These are phyloP conservation scores for Phania funesta DNA, from an alignment of 2,888 invertebrate genomes.

Conservation along the genomic window DNA sequence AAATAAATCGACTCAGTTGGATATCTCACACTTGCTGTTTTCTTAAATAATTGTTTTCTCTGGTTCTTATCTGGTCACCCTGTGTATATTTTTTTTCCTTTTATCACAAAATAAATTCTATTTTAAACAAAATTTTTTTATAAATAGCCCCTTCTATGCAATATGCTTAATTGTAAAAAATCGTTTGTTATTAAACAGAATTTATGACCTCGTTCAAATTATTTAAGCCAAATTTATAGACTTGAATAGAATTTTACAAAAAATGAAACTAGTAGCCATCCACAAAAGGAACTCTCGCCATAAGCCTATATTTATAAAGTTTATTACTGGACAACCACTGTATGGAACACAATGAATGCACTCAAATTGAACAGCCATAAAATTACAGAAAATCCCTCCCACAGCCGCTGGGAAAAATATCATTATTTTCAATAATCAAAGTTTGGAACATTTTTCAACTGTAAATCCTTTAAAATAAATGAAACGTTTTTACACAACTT, in stretches of 20 bases:
- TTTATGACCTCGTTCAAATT: slow-evolving; percentile 4
- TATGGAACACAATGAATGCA: not conserved
- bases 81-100: too few relatives aligned
- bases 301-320: slow-evolving; percentile 10
- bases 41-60: too few relatives aligned
- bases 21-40: too few relatives aligned
- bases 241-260: slow-evolving; percentile 1
- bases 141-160: not conserved
- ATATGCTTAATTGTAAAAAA: not conserved
- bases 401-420: not conserved
- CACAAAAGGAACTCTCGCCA: not conserved
- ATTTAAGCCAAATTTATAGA: slow-evolving; percentile 22
- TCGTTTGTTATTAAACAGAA: not conserved
- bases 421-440: slow-evolving; percentile 67
- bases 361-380: slow-evolving; percentile 13
- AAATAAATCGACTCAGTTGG: too few relatives aligned
- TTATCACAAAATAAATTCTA: not conserved
- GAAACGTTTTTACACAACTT: slow-evolving; percentile 36
- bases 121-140: not conserved
- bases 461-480: slow-evolving; percentile 68
- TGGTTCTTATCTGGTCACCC: too few relatives aligned
- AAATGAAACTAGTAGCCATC: not conserved
- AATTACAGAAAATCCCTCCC: slow-evolving; percentile 1
- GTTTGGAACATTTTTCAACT: slow-evolving; percentile 41
- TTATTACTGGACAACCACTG: not conserved